Evolutionary conservation across 2,797 vertebrate genomes (phyloP).

Genomic region (Tragelaphus oryx): DNA sequence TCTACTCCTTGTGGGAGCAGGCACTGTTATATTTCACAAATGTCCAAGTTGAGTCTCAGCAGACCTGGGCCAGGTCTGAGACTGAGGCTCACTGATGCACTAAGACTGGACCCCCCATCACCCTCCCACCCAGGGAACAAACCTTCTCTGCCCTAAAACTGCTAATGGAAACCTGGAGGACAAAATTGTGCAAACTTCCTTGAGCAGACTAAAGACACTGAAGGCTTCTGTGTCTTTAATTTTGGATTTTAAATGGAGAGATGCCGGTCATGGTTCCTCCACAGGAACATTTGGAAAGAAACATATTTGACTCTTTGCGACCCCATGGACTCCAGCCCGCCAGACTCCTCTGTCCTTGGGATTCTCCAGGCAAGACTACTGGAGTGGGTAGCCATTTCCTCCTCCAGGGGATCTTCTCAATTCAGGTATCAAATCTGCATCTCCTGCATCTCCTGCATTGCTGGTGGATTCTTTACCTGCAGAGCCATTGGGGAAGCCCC

Average conservation of each 20-base stretch:
- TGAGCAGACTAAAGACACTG: background rate
- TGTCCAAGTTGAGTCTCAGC: background rate
- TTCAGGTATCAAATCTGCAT: background rate
- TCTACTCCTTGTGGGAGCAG: background rate
- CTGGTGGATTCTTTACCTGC: background rate
- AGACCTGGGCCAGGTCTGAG: background rate
- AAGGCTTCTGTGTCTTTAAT: background rate
- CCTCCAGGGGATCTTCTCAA: background rate
- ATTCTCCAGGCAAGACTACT: background rate
- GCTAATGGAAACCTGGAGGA: background rate
- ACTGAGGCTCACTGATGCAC: fast-evolving
- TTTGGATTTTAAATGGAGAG: background rate
- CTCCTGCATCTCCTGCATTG: background rate
- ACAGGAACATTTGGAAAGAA: background rate
- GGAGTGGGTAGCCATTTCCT: background rate
- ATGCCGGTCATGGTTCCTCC: background rate
- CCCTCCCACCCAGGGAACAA: background rate
- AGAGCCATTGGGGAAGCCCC: background rate
- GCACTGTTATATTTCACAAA: background rate
- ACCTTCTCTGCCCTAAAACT: background rate
- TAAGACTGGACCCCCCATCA: background rate
- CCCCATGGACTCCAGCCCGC: background rate
- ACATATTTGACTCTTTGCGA: background rate
- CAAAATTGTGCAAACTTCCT: background rate
- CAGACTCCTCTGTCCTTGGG: background rate